Percentiles rank a stretch among this genome's conserved stretches.
These are phyloP conservation scores for Hyles euphorbiae DNA, from an alignment of 1,140 invertebrate species.

Conservation along the genomic window DNA sequence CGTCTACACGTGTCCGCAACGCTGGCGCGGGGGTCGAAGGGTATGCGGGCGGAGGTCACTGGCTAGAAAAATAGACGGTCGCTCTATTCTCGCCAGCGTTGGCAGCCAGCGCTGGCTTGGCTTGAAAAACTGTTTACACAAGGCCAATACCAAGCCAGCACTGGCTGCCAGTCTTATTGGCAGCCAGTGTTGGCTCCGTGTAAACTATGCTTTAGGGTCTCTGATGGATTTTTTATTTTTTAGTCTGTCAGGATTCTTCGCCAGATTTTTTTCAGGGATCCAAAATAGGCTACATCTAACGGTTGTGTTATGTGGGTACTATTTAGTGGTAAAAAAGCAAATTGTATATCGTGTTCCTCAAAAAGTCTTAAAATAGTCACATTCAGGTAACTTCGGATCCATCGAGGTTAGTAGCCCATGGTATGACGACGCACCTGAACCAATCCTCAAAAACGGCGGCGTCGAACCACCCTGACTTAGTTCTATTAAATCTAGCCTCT, in stretches of 20 bases:
- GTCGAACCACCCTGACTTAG: conserved; percentile 53
- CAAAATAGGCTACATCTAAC: conserved; percentile 53
- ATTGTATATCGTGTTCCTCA: background rate
- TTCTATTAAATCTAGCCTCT: conserved; percentile 40
- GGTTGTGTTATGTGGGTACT: conserved; percentile 44
- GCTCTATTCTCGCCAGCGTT: no score
- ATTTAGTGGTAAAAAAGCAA: conserved; percentile 18
- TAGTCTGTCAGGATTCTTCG: conserved; percentile 35
- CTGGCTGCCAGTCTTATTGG: no score
- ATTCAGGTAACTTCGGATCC: conserved; percentile 22
- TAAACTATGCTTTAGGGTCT: no score
- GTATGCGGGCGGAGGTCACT: no score
- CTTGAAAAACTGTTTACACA: no score
- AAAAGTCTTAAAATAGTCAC: background rate
- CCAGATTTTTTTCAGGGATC: conserved; percentile 51
- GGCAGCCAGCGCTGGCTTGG: no score
- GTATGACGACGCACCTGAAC: conserved; percentile 13
- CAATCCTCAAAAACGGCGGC: conserved; percentile 33
- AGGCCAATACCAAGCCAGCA: no score
- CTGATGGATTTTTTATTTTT: conserved; percentile 17
- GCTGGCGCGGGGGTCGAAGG: no score
- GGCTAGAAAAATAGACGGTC: no score
- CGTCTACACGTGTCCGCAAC: no score
- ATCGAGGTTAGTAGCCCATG: conserved; percentile 9
- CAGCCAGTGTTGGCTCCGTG: no score